phyloP scores from a whole-genome alignment of 2,888 invertebrate species.

The Athrips mouffetella region DNA sequence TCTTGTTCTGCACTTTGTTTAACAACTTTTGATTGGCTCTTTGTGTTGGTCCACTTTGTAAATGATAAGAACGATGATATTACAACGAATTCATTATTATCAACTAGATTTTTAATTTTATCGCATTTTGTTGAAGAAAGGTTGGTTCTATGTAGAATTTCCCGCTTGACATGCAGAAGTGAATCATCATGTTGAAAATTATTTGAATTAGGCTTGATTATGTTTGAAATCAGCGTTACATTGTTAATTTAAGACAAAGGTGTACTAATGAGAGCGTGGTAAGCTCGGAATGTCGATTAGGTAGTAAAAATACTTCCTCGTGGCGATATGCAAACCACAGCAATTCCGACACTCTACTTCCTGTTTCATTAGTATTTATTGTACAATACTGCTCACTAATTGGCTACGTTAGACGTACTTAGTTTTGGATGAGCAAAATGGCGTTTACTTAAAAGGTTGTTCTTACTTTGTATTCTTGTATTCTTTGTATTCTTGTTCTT shows the following conservation, averaged over 20 bases:
- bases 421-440: no score
- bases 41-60: background rate
- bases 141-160: no score
- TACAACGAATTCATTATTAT: background rate
- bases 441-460: no score
- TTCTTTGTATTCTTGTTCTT: no score
- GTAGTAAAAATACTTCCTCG: constrained; percentile 45
- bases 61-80: background rate
- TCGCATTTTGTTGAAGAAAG: no score
- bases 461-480: no score
- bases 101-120: constrained; percentile 9
- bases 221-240: constrained; percentile 26
- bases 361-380: constrained; percentile 60
- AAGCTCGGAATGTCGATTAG: constrained; percentile 55
- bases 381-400: constrained; percentile 28
- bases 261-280: constrained; percentile 44
- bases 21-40: constrained; percentile 7
- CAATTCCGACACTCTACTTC: constrained; percentile 30
- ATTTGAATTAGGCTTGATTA: constrained; percentile 16
- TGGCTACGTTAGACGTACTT: no score
- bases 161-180: no score
- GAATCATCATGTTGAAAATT: background rate
- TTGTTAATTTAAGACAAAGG: constrained; percentile 50
- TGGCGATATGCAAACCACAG: constrained; percentile 42
- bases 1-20: background rate